Evolutionary conservation across 2,888 invertebrate species (phyloP).

Genomic region (Drosophila buzzatii): DNA sequence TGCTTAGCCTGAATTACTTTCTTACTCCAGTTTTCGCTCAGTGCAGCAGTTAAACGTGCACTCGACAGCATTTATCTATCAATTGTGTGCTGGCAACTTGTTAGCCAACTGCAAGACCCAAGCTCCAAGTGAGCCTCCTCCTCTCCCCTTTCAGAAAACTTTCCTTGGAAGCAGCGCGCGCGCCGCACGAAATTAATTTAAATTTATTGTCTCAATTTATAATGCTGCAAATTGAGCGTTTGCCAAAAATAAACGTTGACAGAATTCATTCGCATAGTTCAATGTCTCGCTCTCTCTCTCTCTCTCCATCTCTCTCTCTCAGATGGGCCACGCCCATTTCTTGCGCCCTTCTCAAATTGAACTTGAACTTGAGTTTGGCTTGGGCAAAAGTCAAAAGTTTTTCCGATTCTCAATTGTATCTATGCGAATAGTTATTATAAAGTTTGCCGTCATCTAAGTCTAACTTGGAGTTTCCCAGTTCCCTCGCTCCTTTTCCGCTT

Average conservation of each 20-base stretch:
- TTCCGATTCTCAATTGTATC: constrained; percentile 25
- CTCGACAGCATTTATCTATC: constrained; percentile 34
- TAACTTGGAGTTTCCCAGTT: neutral
- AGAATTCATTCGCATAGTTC: constrained; percentile 35
- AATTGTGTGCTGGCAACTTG: constrained; percentile 16
- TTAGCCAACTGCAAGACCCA: constrained; percentile 24
- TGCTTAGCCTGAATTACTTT: neutral
- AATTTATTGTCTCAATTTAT: constrained; percentile 80
- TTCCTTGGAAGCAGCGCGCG: constrained; percentile 2
- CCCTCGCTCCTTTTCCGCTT: constrained; percentile 31
- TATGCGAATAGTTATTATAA: constrained; percentile 63
- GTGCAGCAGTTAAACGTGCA: constrained; percentile 17
- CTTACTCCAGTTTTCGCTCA: neutral
- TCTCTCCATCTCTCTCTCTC: constrained; percentile 63
- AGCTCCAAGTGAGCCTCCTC: neutral
- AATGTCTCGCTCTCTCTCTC: constrained; percentile 66
- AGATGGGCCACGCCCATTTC: constrained; percentile 24
- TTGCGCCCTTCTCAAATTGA: constrained; percentile 48
- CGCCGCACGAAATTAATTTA: constrained; percentile 67
- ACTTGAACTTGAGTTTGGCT: constrained; percentile 70
- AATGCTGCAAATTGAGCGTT: constrained; percentile 69
- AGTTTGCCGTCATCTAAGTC: constrained; percentile 62
- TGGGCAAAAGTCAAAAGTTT: constrained; percentile 68
- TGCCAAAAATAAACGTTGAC: constrained; percentile 72
- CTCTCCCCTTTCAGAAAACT: constrained; percentile 20